A percentile compares a stretch with the other conserved stretches of the same genome.
Conservation (phyloP, 2,113 vertebrate genomes). For the Lontra canadensis region DNA sequence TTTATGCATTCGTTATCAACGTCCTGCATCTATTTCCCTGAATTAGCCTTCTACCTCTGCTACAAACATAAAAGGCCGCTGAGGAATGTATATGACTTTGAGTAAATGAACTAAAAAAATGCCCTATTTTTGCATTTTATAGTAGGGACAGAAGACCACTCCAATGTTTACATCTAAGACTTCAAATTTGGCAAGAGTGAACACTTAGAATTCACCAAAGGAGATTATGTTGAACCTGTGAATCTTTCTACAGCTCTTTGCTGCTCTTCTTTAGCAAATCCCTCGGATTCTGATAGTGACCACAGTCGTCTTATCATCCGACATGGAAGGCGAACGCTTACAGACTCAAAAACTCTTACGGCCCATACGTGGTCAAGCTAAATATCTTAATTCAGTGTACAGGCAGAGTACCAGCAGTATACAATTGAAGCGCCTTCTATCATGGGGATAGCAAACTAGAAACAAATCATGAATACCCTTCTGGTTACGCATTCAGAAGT, state of each 20-base stretch:
- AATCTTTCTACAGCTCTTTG: neutral
- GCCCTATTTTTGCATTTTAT: neutral
- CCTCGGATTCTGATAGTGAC: conserved; percentile 11
- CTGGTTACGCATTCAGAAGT: neutral
- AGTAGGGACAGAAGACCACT: neutral
- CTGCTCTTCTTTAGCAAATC: conserved; percentile 15
- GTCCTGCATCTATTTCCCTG: neutral
- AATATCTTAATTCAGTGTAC: neutral
- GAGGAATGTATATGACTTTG: neutral
- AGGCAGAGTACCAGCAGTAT: neutral
- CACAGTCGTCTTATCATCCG: neutral
- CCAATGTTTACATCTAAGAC: neutral
- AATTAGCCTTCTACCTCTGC: neutral
- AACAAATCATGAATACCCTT: neutral
- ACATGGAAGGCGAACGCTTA: neutral
- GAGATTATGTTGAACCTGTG: neutral
- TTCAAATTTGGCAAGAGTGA: neutral
- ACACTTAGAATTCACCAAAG: neutral
- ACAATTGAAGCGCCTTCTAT: neutral
- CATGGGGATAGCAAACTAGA: neutral
- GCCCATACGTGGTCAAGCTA: neutral
- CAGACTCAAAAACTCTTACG: neutral
- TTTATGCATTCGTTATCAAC: neutral
- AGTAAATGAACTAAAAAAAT: neutral
- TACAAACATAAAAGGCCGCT: neutral